Evolutionary conservation across 2,113 vertebrate genomes (phyloP).

Genomic region (Mobula hypostoma): DNA sequence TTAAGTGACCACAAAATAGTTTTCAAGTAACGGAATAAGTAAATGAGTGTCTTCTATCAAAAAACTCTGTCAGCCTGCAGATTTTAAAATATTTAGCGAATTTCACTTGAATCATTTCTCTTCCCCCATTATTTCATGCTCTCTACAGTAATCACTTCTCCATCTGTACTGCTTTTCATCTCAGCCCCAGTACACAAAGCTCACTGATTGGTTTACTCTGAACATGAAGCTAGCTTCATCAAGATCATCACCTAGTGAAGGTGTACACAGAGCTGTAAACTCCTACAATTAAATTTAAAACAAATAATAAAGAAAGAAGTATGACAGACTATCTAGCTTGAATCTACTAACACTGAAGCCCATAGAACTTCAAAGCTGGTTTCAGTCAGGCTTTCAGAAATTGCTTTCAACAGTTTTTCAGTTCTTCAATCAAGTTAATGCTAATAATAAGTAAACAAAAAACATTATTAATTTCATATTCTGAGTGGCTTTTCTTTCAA

Average conservation of each 20-base stretch:
- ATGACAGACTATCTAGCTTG: neutral
- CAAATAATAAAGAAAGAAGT: neutral
- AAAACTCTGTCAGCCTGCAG: neutral
- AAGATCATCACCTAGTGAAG: neutral
- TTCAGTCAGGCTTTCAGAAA: neutral
- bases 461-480: neutral
- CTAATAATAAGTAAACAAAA: neutral
- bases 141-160: neutral
- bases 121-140: neutral
- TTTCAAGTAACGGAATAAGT: neutral
- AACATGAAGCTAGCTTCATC: neutral
- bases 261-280: neutral
- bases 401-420: too few species aligned
- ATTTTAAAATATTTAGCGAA: constrained; percentile 11
- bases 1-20: neutral
- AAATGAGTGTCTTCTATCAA: neutral
- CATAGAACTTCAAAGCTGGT: neutral
- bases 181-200: neutral
- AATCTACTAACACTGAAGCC: neutral
- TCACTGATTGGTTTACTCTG: neutral
- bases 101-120: neutral
- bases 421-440: too few species aligned
- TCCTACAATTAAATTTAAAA: neutral
- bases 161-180: neutral
- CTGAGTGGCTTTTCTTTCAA: neutral